These are phyloP conservation scores for Apodemus speciosus DNA, from an alignment of 2,113 vertebrate species.

Conservation along the genomic window DNA sequence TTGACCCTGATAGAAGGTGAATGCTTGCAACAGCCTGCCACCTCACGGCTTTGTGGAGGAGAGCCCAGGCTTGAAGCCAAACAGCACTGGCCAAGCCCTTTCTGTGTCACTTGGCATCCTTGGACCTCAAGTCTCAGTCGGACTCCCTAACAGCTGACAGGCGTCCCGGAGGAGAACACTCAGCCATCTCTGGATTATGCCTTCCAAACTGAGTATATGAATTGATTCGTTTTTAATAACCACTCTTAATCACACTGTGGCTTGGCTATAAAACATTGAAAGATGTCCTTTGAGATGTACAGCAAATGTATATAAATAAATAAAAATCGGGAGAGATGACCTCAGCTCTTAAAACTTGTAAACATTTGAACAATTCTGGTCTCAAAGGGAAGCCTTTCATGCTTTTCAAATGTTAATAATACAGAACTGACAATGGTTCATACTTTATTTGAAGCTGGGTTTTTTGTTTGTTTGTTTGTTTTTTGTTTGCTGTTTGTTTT, in stretches of 20 bases:
- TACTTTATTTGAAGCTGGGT: slow-evolving; percentile 25
- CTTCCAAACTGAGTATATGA: not conserved
- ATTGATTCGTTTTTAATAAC: slow-evolving; percentile 23
- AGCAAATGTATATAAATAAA: slow-evolving; percentile 60
- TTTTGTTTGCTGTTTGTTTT: slow-evolving; percentile 11
- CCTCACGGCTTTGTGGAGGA: not conserved
- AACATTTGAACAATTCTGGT: slow-evolving; percentile 31
- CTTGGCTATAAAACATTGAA: slow-evolving; percentile 29
- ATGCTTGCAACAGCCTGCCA: not conserved
- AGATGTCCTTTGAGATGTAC: slow-evolving; percentile 6
- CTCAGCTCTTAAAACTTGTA: slow-evolving; percentile 61
- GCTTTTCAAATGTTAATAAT: slow-evolving; percentile 39
- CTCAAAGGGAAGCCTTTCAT: slow-evolving; percentile 26
- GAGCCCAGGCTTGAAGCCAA: not conserved
- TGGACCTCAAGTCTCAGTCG: not conserved
- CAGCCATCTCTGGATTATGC: not conserved
- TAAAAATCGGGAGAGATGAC: slow-evolving; percentile 36
- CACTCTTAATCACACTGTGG: not conserved
- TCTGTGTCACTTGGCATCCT: not conserved
- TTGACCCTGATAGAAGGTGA: accelerated
- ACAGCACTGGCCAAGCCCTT: not conserved
- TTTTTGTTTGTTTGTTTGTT: not conserved
- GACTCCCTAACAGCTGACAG: too few species aligned
- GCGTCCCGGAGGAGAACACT: not conserved
- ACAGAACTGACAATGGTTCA: slow-evolving; percentile 39